Evolutionary conservation across 2,797 vertebrate species (phyloP), one percentile per base, ranked within the genome.

Genomic region (Ctenopoma multispine): DNA sequence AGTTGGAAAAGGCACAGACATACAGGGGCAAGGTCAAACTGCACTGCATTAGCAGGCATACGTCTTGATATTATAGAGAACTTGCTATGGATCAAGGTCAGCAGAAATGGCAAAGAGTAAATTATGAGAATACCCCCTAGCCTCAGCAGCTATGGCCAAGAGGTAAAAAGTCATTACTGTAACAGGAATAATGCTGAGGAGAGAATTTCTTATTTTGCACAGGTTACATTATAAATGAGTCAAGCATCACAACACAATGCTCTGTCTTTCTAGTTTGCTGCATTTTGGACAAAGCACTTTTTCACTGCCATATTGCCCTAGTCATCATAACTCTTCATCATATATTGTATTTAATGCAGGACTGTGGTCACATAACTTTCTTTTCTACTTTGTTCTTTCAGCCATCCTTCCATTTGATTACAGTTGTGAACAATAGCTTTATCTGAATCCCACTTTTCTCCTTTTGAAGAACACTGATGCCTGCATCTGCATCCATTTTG

Each of bases 81-180:
- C 66, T 65, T 53, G 69, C 61, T 63, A 53, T 54, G 53, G 71
- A 72, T 72, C 75, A 81, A 77, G 85, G 83, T 84, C 78, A 54
- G 50, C 4, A 56, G 46, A 81, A 78, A 82, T 38, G 65, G 46
- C 49, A 50, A 62, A 55, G 75, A 58, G 66, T 73, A 78, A 86
- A 88, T 89, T 69, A 85, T 38, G 74, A 72, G 79, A 63, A 72
- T 27, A 50, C 59, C 85, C 78, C 79, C 55, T 77, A 81, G 81
- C 70, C 77, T 23, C 27, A 77, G 64, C 69, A 66, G 64, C 70
- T 46, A 29, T 56, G 63, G 74, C 84, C 81, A 70, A 36, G 21
- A 79, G 85, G 81, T 21, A 79, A 67, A 51, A 63, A 72, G 73
- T 76, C 58, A 75, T 80, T 84, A 75, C n/a, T 55, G 71, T 60